These are phyloP conservation scores for Distichodus sexfasciatus DNA, from an alignment of 2,797 vertebrate genomes.

Conservation along the genomic window DNA sequence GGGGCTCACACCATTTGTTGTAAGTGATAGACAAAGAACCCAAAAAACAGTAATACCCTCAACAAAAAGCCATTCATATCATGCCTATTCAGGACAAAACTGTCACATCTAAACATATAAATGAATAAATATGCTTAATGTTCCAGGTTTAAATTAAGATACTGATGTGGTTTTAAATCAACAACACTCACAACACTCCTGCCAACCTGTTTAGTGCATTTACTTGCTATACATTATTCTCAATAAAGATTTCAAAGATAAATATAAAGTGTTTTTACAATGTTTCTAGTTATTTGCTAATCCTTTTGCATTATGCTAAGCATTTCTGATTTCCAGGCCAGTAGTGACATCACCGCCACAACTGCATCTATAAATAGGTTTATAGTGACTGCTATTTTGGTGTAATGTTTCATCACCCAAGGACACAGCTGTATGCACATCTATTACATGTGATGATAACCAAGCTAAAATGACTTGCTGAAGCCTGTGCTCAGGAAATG, in stretches of 20 bases:
- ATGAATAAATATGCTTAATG: neutral
- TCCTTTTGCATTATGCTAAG: constrained; percentile 25
- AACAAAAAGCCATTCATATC: constrained; percentile 8
- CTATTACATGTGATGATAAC: constrained; percentile 3
- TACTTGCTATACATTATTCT: neutral
- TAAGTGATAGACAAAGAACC: neutral
- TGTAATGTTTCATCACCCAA: constrained; percentile 19
- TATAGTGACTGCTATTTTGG: constrained; percentile 20
- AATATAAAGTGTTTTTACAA: neutral
- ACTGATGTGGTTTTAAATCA: neutral
- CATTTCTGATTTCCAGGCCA: too few relatives aligned
- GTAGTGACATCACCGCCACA: constrained; percentile 31
- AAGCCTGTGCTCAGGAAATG: constrained; percentile 1
- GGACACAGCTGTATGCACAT: neutral
- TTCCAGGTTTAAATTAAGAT: neutral
- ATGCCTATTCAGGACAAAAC: neutral
- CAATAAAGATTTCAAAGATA: too few relatives aligned
- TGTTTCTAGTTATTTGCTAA: neutral
- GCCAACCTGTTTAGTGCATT: too few relatives aligned
- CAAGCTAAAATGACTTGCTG: constrained; percentile 2
- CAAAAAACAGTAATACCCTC: constrained; percentile 7
- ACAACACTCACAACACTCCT: neutral
- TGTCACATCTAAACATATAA: neutral
- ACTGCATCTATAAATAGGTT: constrained; percentile 41
- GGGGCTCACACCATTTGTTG: constrained; percentile 22